Base-by-base conservation (phyloP, 2,113 vertebrate genomes). In the Columbina picui region DNA sequence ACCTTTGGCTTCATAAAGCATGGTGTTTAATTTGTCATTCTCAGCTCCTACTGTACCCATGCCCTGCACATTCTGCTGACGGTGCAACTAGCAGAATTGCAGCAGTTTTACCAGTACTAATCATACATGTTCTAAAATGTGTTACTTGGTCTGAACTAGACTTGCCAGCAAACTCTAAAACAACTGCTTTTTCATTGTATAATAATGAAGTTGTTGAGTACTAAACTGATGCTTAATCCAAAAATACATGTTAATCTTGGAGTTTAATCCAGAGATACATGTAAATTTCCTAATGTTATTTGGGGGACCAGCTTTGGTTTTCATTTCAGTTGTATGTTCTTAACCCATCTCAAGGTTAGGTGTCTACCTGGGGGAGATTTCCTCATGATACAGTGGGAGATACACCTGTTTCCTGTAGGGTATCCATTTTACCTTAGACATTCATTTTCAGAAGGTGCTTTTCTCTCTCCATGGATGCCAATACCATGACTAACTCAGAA, bases 311-410 rank as follows among this genome's bases (percentile, higher is more conserved):
- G 27, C 26, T 50, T 73, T 88, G 55, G 7, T 17, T 64, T 26
- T 43, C 7, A 4, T 60, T 86, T 84, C 60, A 61, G 30, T 26
- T 55, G 71, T 21, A 43, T 4, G 10, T 12, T 43, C 59, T 68
- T 69, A 12, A 26, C 10, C 14, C 29, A 22, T 6, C 53, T 47
- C 45, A 80, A 43, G 32, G 26, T 39, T 25, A 68, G 52, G 25
- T 21, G 12, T 47, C 10, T 6, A 2, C 38, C 12, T 26, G 11
- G 43, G 18, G 8, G 30, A 6, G 12, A 32, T 12, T 55, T 17
- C 7, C 36, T 47, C 20, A 1, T 7, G 14, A 21, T n/a, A 22
- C 60, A 5, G 1, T 0, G 1, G 15, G 70, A 52, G n/a, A 47
- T 47, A 18, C 14, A 32, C 14, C 41, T 67, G 5, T 26, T 29